A percentile compares a stretch with the other conserved stretches of the same genome.
Evolutionary conservation across 2,113 vertebrate genomes (phyloP).

Genomic region (Xenopus laevis): DNA sequence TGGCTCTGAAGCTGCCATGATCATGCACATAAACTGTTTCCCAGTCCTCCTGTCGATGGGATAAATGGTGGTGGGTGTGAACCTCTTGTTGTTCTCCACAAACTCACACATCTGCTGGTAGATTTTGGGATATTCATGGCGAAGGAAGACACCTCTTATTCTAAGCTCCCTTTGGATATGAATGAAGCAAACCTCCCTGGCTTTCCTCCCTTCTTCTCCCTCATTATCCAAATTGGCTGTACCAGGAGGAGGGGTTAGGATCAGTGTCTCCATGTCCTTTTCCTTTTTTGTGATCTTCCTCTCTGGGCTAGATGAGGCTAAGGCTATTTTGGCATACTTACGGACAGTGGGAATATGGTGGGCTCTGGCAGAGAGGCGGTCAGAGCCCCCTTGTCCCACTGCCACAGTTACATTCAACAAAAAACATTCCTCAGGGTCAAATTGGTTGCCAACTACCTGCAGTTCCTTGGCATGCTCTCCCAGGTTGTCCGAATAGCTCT

Average conservation of each 20-base stretch:
- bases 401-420: slow-evolving; percentile 94
- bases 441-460: slow-evolving; percentile 82
- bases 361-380: slow-evolving; percentile 71
- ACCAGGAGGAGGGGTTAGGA: slow-evolving; percentile 90
- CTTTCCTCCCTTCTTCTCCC: slow-evolving; percentile 87
- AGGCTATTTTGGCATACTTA: slow-evolving; percentile 93
- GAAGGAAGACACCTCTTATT: slow-evolving; percentile 89
- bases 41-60: slow-evolving; percentile 93
- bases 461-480: slow-evolving; percentile 87
- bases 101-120: slow-evolving; percentile 94
- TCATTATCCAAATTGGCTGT: slow-evolving; percentile 86
- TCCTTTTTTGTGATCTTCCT: slow-evolving; percentile 83
- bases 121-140: slow-evolving; percentile 87
- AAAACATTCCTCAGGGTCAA: slow-evolving; percentile 93
- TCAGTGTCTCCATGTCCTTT: slow-evolving; percentile 92
- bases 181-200: slow-evolving; percentile 91
- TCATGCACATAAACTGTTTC: slow-evolving; percentile 98
- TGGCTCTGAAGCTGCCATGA: slow-evolving; percentile 95
- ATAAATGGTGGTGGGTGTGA: slow-evolving; percentile 95
- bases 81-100: slow-evolving; percentile 89
- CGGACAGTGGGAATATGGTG: slow-evolving; percentile 81
- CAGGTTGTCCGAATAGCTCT: slow-evolving; percentile 85
- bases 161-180: slow-evolving; percentile 95
- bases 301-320: slow-evolving; percentile 87
- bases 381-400: slow-evolving; percentile 80